These are phyloP conservation scores for Heliconius melpomene DNA, from an alignment of 1,140 invertebrate species.

Conservation along the genomic window DNA sequence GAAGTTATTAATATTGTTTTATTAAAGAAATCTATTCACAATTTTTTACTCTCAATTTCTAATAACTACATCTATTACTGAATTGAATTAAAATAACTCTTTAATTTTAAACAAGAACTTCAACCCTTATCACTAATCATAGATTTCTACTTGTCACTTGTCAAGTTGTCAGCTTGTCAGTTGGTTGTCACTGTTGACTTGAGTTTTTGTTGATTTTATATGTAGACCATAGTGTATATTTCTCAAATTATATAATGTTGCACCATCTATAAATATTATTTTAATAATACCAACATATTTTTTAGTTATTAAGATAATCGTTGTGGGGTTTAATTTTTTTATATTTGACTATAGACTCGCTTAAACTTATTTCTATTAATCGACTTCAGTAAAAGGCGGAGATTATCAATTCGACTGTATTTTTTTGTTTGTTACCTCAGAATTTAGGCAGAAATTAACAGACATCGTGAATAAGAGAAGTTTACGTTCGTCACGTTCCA, in stretches of 20 bases:
- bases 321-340: too few relatives aligned
- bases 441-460: too few relatives aligned
- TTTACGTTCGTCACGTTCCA: too few relatives aligned
- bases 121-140: neutral
- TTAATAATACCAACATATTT: too few relatives aligned
- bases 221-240: neutral
- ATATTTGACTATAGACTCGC: too few relatives aligned
- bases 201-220: neutral
- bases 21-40: neutral
- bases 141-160: neutral
- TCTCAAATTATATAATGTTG: neutral
- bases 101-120: neutral
- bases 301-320: too few relatives aligned
- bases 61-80: slow-evolving; percentile 4
- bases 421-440: too few relatives aligned
- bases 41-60: neutral
- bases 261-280: too few relatives aligned
- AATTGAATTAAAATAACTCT: neutral
- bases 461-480: too few relatives aligned
- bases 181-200: neutral
- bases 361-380: too few relatives aligned
- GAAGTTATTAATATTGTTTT: neutral
- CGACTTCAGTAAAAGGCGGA: too few relatives aligned
- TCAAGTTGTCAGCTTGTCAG: neutral
- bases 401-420: too few relatives aligned